phyloP scores from a whole-genome alignment of 1,140 invertebrate species.

The Papilio machaon region DNA sequence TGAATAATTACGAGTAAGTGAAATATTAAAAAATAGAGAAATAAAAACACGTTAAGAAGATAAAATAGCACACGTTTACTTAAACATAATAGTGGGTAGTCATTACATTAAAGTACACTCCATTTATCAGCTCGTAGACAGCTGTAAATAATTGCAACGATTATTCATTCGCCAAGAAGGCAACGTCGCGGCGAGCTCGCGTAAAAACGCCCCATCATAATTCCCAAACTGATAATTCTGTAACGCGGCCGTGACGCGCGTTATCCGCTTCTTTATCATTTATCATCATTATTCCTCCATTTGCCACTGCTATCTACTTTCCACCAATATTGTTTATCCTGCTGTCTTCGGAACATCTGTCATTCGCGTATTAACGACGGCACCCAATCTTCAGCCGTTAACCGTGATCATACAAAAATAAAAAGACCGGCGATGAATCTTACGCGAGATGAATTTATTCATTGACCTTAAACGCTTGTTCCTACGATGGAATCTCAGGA shows the following conservation, averaged over 20 bases:
- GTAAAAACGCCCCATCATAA: conserved; percentile 35
- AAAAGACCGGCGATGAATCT: not conserved
- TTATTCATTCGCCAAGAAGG: conserved; percentile 32
- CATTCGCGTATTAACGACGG: conserved; percentile 10
- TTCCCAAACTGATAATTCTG: conserved; percentile 34
- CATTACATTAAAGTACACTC: conserved; percentile 25
- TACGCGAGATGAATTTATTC: conserved; percentile 17
- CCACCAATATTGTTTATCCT: conserved; percentile 17
- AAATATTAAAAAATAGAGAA: not conserved
- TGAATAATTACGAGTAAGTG: not conserved
- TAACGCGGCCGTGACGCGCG: conserved; percentile 19
- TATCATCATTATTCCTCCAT: conserved; percentile 29
- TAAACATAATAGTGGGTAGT: conserved; percentile 31
- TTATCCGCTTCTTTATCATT: conserved; percentile 27
- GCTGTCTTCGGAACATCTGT: conserved; percentile 20
- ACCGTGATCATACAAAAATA: not conserved
- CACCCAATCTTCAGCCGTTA: not conserved
- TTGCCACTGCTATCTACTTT: conserved; percentile 11
- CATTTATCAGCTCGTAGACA: conserved; percentile 33
- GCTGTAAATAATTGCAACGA: conserved; percentile 36
- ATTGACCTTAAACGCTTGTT: conserved; percentile 26
- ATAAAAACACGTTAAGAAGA: conserved; percentile 20
- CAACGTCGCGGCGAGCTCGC: conserved; percentile 5
- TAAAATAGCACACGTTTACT: conserved; percentile 21
- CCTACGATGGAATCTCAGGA: conserved; percentile 6